phyloP scores from a whole-genome alignment of 2,113 vertebrate genomes.

The Myrmophylax atrothorax region DNA sequence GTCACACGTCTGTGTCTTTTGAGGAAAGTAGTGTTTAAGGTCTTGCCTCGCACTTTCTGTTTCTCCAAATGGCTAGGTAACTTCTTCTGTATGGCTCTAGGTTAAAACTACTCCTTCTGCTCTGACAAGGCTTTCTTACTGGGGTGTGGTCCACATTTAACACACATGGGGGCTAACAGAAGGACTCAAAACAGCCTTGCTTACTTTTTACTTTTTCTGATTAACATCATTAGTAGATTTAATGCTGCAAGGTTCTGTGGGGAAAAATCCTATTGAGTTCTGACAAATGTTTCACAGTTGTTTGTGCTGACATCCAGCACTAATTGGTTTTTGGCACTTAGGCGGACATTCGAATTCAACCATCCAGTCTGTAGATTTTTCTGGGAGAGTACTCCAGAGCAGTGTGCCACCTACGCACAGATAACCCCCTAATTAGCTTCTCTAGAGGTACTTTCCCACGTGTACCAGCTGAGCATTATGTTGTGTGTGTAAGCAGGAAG shows the following conservation, averaged over 20 bases:
- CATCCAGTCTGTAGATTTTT: neutral
- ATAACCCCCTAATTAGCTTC: neutral
- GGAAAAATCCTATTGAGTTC: neutral
- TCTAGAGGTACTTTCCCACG: neutral
- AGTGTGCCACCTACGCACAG: neutral
- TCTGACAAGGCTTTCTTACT: neutral
- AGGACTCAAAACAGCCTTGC: neutral
- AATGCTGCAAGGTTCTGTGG: neutral
- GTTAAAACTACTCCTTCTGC: neutral
- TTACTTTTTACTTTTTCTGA: neutral
- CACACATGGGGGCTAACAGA: neutral
- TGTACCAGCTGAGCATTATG: neutral
- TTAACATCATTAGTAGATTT: neutral
- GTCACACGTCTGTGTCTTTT: neutral
- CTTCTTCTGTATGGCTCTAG: neutral
- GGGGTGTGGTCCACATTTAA: neutral
- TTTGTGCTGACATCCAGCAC: neutral
- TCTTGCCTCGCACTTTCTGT: neutral
- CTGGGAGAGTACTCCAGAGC: neutral
- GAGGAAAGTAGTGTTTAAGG: neutral
- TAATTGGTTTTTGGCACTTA: conserved; percentile 38
- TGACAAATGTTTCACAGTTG: neutral
- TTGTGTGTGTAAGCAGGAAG: neutral
- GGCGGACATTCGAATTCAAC: neutral
- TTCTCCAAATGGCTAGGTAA: neutral